phyloP scores from a whole-genome alignment of 2,797 vertebrate genomes.

The Pempheris klunzingeri region DNA sequence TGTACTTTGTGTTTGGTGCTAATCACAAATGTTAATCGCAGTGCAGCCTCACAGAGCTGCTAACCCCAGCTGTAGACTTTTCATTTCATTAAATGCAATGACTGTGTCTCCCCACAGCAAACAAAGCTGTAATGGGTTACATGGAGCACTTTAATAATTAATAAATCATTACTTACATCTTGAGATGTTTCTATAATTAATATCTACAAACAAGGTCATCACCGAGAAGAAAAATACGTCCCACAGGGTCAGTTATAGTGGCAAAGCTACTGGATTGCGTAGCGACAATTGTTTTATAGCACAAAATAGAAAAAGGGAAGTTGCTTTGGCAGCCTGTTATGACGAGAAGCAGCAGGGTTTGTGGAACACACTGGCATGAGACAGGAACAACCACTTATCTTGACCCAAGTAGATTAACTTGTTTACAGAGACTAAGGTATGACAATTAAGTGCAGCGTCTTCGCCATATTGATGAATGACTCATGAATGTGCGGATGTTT shows the following conservation, averaged over 20 bases:
- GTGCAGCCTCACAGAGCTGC: neutral
- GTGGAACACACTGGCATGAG: neutral
- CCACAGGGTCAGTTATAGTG: neutral
- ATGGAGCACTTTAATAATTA: conserved; percentile 32
- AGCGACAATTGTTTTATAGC: neutral
- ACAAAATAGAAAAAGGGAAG: neutral
- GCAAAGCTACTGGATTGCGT: neutral
- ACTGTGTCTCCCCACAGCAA: conserved; percentile 9
- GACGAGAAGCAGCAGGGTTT: neutral
- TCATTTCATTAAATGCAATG: conserved; percentile 9
- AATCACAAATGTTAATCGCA: neutral
- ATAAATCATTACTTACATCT: conserved; percentile 40
- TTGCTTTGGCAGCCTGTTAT: neutral
- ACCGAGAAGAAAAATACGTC: neutral
- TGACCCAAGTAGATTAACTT: neutral
- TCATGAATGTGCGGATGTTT: conserved; percentile 4
- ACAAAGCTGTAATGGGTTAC: conserved; percentile 25
- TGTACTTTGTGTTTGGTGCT: neutral
- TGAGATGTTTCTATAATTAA: conserved; percentile 34
- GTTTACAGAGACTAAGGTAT: neutral
- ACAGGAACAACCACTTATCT: neutral
- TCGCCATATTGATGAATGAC: neutral
- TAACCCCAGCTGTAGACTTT: no score
- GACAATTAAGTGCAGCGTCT: neutral
- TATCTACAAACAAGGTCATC: conserved; percentile 20